Evolutionary conservation across 2,888 invertebrate species (phyloP).

Genomic region (Melanophora roralis): DNA sequence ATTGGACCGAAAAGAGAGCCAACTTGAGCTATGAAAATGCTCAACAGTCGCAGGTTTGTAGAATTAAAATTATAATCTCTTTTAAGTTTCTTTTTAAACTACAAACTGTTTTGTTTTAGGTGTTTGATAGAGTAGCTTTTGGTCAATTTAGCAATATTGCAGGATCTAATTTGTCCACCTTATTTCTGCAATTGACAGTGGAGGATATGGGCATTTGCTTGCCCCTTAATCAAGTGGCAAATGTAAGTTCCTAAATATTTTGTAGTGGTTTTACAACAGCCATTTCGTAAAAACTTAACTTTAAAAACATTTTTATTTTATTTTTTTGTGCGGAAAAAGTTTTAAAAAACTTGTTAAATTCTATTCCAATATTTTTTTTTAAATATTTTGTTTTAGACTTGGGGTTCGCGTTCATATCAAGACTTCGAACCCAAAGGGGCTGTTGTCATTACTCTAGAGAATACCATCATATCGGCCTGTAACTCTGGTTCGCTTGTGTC

Average conservation of each 20-base stretch:
- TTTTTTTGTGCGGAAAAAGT: background rate
- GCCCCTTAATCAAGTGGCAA: slow-evolving; percentile 90
- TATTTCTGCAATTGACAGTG: slow-evolving; percentile 95
- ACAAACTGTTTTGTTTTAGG: slow-evolving; percentile 64
- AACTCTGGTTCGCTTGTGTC: slow-evolving; percentile 97
- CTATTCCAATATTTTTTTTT: no score
- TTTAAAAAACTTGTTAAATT: background rate
- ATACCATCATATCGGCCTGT: slow-evolving; percentile 95
- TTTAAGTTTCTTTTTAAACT: slow-evolving; percentile 24
- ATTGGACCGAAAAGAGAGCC: slow-evolving; percentile 97
- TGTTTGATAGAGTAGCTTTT: slow-evolving; percentile 86
- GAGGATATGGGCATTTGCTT: slow-evolving; percentile 98
- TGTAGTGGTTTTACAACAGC: no score
- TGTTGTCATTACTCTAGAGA: slow-evolving; percentile 96
- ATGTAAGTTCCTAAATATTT: slow-evolving; percentile 76
- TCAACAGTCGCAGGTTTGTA: slow-evolving; percentile 77
- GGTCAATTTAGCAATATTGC: slow-evolving; percentile 88
- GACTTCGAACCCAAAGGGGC: slow-evolving; percentile 91
- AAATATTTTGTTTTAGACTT: slow-evolving; percentile 72
- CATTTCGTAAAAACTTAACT: background rate
- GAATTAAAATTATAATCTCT: background rate
- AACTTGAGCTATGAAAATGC: slow-evolving; percentile 93
- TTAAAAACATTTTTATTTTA: slow-evolving; percentile 6
- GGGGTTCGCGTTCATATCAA: slow-evolving; percentile 81
- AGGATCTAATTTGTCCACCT: slow-evolving; percentile 89